phyloP scores from a whole-genome alignment of 2,113 vertebrate species.

The Accipiter virgatus region DNA sequence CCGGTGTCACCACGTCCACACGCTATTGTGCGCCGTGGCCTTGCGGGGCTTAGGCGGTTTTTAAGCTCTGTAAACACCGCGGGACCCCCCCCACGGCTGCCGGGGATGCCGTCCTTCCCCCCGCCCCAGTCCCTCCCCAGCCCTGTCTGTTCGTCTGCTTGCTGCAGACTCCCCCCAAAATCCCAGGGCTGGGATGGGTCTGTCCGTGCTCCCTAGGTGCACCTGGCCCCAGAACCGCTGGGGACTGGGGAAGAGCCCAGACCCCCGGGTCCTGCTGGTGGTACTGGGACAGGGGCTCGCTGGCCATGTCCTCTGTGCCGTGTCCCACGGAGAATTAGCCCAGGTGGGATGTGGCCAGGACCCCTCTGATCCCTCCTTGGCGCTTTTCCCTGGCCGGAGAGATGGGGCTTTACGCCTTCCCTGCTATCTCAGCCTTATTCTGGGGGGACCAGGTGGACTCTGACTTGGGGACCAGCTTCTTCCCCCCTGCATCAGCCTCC shows the following conservation, averaged over 20 bases:
- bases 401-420: neutral
- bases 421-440: rapidly evolving
- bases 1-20: constrained; percentile 71
- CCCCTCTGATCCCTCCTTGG: neutral
- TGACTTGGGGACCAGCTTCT: neutral
- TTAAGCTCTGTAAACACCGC: constrained; percentile 62
- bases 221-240: neutral
- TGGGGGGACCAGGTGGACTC: neutral
- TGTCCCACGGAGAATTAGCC: neutral
- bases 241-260: neutral
- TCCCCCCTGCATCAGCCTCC: neutral
- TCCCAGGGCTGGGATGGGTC: neutral
- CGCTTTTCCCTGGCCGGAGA: neutral
- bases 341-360: neutral
- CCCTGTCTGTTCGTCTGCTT: neutral
- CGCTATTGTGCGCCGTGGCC: constrained; percentile 65
- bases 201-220: rapidly evolving
- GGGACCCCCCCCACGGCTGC: neutral
- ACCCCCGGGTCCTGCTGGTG: neutral
- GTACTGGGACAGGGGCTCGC: neutral
- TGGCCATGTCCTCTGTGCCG: rapidly evolving
- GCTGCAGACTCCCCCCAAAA: neutral
- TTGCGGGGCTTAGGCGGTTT: constrained; percentile 29
- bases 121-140: neutral
- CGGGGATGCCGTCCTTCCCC: neutral